Percentiles rank a stretch among this genome's conserved stretches.
phyloP scores from a whole-genome alignment of 2,888 invertebrate species.

The Phlogophora meticulosa region DNA sequence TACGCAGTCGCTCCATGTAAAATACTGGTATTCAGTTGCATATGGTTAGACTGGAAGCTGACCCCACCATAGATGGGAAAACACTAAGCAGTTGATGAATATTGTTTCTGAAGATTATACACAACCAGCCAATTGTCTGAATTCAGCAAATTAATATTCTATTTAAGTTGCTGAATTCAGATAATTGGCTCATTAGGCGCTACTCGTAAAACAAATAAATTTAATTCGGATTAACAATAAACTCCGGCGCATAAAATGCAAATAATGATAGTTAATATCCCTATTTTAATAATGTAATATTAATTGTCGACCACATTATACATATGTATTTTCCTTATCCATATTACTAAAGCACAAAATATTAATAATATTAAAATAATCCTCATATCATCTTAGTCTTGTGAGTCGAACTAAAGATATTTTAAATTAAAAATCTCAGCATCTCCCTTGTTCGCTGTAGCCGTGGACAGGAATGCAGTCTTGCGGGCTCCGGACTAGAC shows the following conservation, averaged over 20 bases:
- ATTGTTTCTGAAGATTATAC: too few relatives aligned
- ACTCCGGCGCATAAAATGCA: background rate
- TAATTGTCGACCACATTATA: too few relatives aligned
- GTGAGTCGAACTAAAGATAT: background rate
- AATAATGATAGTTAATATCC: background rate
- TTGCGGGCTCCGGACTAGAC: constrained; percentile 72
- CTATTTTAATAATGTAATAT: background rate
- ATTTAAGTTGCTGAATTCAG: too few relatives aligned
- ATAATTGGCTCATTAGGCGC: too few relatives aligned
- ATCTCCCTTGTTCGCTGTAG: constrained; percentile 32
- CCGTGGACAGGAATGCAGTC: constrained; percentile 80
- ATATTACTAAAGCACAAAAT: background rate
- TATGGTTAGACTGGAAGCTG: too few relatives aligned
- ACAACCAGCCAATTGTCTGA: too few relatives aligned
- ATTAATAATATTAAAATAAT: background rate
- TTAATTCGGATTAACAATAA: background rate
- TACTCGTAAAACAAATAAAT: too few relatives aligned
- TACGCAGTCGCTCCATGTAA: too few relatives aligned
- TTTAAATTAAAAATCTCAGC: constrained; percentile 25
- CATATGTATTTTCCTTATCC: constrained; percentile 22
- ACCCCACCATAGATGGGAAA: too few relatives aligned
- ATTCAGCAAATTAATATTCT: too few relatives aligned
- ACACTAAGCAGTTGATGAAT: too few relatives aligned
- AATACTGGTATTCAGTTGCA: too few relatives aligned
- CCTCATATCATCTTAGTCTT: background rate